Conservation (phyloP, 2,797 vertebrate species). For the Helostoma temminkii region DNA sequence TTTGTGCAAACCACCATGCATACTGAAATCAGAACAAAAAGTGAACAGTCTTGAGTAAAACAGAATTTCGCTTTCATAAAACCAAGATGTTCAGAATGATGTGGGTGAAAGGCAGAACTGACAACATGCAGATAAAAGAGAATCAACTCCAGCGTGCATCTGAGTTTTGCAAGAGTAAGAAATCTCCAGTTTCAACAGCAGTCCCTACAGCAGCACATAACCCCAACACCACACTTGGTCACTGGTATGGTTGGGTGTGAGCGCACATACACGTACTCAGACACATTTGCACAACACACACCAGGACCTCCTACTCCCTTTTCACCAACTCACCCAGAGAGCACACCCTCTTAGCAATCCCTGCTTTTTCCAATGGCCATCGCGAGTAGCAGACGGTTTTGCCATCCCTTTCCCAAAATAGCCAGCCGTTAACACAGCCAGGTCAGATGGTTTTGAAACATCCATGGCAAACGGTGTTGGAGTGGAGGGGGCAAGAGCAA, state of each 20-base stretch:
- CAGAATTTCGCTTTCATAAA: conserved; percentile 13
- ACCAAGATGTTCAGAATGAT: conserved; percentile 42
- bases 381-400: conserved; percentile 80
- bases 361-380: conserved; percentile 51
- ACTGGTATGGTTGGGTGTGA: conserved; percentile 40
- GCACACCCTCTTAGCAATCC: conserved; percentile 53
- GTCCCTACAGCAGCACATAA: conserved; percentile 62
- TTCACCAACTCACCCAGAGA: conserved; percentile 17
- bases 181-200: conserved; percentile 74
- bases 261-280: conserved; percentile 8
- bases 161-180: conserved; percentile 70
- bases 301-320: conserved; percentile 38
- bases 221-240: conserved; percentile 47
- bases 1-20: conserved; percentile 22
- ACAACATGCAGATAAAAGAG: conserved; percentile 24
- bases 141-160: conserved; percentile 44
- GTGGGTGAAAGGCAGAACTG: conserved; percentile 52
- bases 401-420: conserved; percentile 83
- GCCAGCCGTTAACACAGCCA: conserved; percentile 72
- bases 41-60: conserved; percentile 13
- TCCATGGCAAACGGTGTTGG: conserved; percentile 73
- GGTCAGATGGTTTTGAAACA: conserved; percentile 86
- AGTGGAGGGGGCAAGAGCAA: conserved; percentile 54
- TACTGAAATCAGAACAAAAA: background rate
- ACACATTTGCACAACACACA: conserved; percentile 18